A percentile compares a stretch with the other conserved stretches of the same genome.
These are phyloP conservation scores for Acyrthosiphon pisum DNA, from an alignment of 1,140 invertebrate species.

Conservation along the genomic window DNA sequence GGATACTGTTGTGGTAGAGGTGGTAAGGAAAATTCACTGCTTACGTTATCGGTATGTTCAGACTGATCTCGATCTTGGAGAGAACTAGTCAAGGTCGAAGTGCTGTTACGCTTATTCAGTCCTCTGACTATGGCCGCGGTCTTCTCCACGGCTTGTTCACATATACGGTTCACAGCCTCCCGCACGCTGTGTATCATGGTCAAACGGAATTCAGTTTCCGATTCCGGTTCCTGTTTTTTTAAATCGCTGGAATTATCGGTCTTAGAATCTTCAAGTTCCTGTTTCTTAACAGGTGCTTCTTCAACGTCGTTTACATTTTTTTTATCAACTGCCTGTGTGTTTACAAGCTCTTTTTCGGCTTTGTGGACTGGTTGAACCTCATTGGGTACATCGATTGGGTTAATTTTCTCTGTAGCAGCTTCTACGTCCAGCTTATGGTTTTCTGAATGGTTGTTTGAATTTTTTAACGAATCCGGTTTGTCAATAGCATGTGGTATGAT, in stretches of 20 bases:
- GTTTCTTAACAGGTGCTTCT: not conserved
- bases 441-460: not conserved
- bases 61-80: not conserved
- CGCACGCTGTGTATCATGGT: conserved; percentile 40
- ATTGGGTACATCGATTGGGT: not conserved
- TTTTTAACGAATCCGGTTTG: not conserved
- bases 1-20: not conserved
- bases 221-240: not conserved
- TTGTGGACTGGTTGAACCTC: not conserved
- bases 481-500: not conserved
- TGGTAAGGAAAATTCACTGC: conserved; percentile 31
- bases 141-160: conserved; percentile 39
- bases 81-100: not conserved
- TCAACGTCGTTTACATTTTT: not conserved
- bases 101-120: no score
- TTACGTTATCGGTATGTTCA: not conserved
- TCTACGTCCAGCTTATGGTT: not conserved
- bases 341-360: not conserved
- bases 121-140: conserved; percentile 6
- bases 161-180: conserved; percentile 27
- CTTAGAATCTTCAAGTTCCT: not conserved
- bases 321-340: not conserved
- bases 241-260: not conserved
- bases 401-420: rapidly evolving
- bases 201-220: not conserved